Base-by-base conservation (phyloP, 2,888 invertebrate species). In the Phengaris arion region DNA sequence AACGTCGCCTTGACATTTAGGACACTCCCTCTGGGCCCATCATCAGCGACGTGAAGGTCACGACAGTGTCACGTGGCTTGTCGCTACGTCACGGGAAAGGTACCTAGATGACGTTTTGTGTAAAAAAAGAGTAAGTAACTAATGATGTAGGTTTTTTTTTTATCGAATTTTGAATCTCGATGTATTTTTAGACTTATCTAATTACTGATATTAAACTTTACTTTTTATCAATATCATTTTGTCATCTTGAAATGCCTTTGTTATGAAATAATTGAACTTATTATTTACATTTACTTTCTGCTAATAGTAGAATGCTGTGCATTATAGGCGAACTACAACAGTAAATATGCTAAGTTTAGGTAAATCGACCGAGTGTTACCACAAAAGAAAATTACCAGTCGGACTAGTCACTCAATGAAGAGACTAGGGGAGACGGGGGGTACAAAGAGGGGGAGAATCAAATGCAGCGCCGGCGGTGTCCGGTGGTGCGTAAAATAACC, bases 401-500 rank as follows among this genome's bases (percentile, higher is more conserved):
- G 35, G 35, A 1, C 22, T 22, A 35, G 35, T 52, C n/a, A 51
- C 35, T 74, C 35, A 68, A 52, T 48, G 46, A 22, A n/a, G 48
- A 9, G n/a, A 5, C 57, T 57, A 6, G 22, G 59, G 57, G 13
- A n/a, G 2, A 15, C 0, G 80, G 80, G 79, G 79, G 80, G 80
- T 80, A 64, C 51, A 64, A 81, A 81, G 80, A 22, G 15, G 59
- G 59, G 22, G 59, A 22, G 81, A 83, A 83, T 82, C 81, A 83
- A 84, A 85, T 85, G 84, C 84, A 84, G 79, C 82, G 87, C 88
- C 83, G 83, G 82, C 80, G 79, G 79, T 77, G 78, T 81, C 83
- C 84, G 84, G 82, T 82, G 81, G 81, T 81, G 84, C 83, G 83
- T 81, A 81, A 88, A 89, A 91, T 88, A 85, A 88, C 86, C 87